phyloP scores from a whole-genome alignment of 37 sponge, comb jelly and placozoan genomes.

The Ianthella basta region DNA sequence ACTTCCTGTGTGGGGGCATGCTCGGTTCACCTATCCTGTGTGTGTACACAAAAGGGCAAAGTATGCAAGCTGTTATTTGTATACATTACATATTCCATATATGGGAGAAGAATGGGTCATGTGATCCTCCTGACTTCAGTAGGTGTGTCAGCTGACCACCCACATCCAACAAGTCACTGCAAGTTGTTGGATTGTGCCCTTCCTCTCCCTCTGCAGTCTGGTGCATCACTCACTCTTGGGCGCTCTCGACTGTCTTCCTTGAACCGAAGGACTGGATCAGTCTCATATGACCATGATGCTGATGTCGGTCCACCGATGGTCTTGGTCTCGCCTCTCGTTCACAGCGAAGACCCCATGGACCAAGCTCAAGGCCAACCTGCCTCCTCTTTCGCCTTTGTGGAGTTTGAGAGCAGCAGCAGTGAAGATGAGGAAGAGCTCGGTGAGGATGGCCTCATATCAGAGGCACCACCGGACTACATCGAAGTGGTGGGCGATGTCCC shows the following conservation, averaged over 20 bases:
- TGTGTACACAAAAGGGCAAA: too few relatives aligned
- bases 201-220: not conserved
- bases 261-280: too few relatives aligned
- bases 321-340: not conserved
- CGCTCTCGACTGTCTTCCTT: not conserved
- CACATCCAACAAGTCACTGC: too few relatives aligned
- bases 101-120: too few relatives aligned
- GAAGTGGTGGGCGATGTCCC: conserved; percentile 23
- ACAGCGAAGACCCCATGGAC: conserved; percentile 1
- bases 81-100: too few relatives aligned
- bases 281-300: not conserved
- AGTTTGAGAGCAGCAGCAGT: not conserved
- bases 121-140: too few relatives aligned
- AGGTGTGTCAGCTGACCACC: too few relatives aligned
- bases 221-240: not conserved
- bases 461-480: conserved; percentile 66
- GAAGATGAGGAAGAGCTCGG: conserved; percentile 31
- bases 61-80: too few relatives aligned
- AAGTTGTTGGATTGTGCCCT: too few relatives aligned
- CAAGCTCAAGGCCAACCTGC: conserved; percentile 41
- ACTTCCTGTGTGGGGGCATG: too few relatives aligned
- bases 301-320: conserved; percentile 14
- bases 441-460: conserved; percentile 28
- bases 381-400: conserved; percentile 27
- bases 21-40: too few relatives aligned